These are phyloP conservation scores for Genyomyrus donnyi DNA, from an alignment of 2,113 vertebrate species.

Conservation along the genomic window DNA sequence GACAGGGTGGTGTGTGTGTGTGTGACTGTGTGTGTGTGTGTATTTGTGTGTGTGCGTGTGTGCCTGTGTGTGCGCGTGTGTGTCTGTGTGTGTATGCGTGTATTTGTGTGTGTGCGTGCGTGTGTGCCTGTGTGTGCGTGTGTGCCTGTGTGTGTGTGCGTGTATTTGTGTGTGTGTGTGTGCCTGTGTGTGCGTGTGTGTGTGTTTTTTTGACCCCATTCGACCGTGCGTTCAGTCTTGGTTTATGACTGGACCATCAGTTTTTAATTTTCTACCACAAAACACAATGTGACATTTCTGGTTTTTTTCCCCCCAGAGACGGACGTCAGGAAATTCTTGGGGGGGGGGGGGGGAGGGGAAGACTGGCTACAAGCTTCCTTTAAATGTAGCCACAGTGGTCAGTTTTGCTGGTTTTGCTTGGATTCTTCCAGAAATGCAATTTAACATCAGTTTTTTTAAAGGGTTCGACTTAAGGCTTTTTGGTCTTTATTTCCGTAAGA, in stretches of 20 bases:
- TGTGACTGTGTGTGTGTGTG: not conserved
- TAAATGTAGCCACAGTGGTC: not conserved
- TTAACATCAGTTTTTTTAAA: not conserved
- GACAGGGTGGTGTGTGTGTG: not conserved
- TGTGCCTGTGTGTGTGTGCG: too few species aligned
- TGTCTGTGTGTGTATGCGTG: too few species aligned
- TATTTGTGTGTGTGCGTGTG: not conserved
- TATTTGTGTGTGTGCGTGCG: not conserved
- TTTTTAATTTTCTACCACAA: not conserved
- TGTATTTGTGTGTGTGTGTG: not conserved
- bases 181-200: not conserved
- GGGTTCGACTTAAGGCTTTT: conserved; percentile 10
- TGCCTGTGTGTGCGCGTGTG: not conserved
- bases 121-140: not conserved
- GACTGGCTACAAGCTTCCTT: not conserved
- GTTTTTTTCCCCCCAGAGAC: not conserved
- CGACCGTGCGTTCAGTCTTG: not conserved
- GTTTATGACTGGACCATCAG: not conserved
- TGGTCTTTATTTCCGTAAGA: conserved; percentile 54
- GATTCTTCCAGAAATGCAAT: not conserved
- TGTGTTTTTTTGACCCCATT: not conserved
- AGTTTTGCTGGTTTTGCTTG: not conserved
- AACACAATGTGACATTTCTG: not conserved
- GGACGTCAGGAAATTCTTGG: not conserved
- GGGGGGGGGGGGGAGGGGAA: not conserved